Evolutionary conservation across 2,797 vertebrate genomes (phyloP).

Genomic region (Sphenopsis melanotis): DNA sequence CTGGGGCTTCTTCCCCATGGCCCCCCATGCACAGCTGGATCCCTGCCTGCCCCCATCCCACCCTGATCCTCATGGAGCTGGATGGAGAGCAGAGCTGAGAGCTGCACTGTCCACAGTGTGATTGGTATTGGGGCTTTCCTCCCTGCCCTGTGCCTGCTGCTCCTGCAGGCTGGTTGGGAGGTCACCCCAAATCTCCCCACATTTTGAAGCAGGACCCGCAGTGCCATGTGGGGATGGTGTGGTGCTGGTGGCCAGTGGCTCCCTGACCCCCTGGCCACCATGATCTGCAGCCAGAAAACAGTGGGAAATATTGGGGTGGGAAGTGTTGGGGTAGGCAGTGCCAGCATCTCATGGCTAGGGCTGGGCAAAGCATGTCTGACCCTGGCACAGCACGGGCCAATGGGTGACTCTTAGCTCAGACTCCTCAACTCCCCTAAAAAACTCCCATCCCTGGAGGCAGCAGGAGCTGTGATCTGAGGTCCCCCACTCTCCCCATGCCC

Average conservation of each 20-base stretch:
- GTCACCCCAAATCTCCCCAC: not conserved
- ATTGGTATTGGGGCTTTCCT: not conserved
- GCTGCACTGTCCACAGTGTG: fast-evolving
- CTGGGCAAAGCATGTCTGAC: not conserved
- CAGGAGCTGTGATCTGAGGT: not conserved
- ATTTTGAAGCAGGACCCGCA: not conserved
- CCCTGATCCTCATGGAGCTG: not conserved
- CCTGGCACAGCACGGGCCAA: fast-evolving
- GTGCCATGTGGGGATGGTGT: not conserved
- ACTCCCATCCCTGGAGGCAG: not conserved
- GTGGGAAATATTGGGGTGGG: not conserved
- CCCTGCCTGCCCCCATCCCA: not conserved
- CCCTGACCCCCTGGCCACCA: not conserved
- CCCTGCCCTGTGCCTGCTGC: not conserved
- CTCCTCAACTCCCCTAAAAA: not conserved
- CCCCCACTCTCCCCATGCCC: fast-evolving
- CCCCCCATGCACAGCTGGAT: not conserved
- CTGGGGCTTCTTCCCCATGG: not conserved
- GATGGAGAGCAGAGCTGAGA: fast-evolving
- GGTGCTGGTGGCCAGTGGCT: not conserved
- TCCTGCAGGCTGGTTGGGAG: not conserved
- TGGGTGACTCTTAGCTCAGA: not conserved
- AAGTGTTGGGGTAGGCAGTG: not conserved
- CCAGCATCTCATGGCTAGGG: not conserved
- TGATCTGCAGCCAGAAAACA: not conserved